phyloP scores from a whole-genome alignment of 1,140 invertebrate genomes.

The Procambarus virginalis region DNA sequence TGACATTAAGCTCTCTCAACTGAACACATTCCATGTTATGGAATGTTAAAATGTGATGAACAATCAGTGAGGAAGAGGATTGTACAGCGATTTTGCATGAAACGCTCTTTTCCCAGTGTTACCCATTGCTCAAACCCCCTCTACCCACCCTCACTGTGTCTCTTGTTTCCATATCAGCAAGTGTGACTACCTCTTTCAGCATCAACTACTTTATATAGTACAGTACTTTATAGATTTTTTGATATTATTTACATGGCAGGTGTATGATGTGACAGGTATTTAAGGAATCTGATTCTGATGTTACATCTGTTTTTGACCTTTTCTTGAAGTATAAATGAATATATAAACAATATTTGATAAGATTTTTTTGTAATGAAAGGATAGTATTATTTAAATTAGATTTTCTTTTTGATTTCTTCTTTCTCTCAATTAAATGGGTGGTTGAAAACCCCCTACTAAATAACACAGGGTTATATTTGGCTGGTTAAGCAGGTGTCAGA shows the following conservation, averaged over 20 bases:
- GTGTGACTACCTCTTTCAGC: constrained; percentile 63
- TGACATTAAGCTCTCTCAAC: constrained; percentile 58
- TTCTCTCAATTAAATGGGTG: constrained; percentile 41
- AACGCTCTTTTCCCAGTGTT: constrained; percentile 66
- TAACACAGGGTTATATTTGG: constrained; percentile 62
- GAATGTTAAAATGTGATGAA: constrained; percentile 66
- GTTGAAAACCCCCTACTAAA: constrained; percentile 47
- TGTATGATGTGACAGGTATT: background rate
- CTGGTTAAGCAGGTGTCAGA: constrained; percentile 55
- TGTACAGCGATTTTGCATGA: constrained; percentile 67
- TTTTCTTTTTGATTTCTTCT: constrained; percentile 1
- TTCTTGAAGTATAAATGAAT: background rate
- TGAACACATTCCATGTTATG: constrained; percentile 55
- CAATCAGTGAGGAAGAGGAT: constrained; percentile 65
- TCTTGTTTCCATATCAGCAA: constrained; percentile 66
- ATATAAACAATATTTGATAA: background rate
- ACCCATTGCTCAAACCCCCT: constrained; percentile 66
- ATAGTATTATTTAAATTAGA: background rate
- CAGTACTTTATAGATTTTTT: background rate
- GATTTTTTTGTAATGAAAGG: background rate
- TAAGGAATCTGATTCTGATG: background rate
- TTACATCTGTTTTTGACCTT: background rate
- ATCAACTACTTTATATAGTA: background rate
- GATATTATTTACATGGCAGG: background rate
- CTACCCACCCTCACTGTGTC: constrained; percentile 53